Conservation (phyloP, 2,113 vertebrate genomes). For the Myrmecobius fasciatus region DNA sequence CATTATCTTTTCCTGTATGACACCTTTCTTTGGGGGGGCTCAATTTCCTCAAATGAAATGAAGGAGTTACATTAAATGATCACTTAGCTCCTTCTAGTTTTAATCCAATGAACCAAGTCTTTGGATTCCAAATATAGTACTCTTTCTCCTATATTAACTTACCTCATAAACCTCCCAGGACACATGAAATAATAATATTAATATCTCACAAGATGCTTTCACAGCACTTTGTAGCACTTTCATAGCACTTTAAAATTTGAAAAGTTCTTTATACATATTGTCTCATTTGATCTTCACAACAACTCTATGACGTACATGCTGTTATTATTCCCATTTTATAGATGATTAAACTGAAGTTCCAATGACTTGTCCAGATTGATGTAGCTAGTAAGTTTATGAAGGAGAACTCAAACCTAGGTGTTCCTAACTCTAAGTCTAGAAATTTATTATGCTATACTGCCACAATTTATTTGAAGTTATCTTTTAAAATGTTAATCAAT, state of each 20-base stretch:
- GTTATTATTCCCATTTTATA: not conserved
- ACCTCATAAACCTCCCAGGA: not conserved
- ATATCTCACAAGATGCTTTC: not conserved
- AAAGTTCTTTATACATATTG: not conserved
- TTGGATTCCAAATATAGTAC: not conserved
- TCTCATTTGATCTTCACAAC: not conserved
- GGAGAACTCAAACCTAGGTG: not conserved
- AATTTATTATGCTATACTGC: not conserved
- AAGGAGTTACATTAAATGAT: not conserved
- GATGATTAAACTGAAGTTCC: not conserved
- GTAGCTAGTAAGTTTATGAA: not conserved
- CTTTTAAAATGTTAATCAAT: not conserved
- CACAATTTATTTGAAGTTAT: not conserved
- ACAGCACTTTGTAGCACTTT: too few relatives aligned
- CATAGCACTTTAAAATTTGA: not conserved
- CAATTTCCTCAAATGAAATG: not conserved
- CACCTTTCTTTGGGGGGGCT: too few relatives aligned
- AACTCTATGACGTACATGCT: not conserved
- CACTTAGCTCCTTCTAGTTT: not conserved
- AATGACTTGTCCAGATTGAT: not conserved
- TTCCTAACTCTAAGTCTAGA: not conserved
- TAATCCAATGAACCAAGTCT: not conserved
- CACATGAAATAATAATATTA: not conserved
- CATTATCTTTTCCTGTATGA: too few relatives aligned
- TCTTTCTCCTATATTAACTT: not conserved